Evolutionary conservation across 2,113 vertebrate genomes (phyloP).

Genomic region (Megalops atlanticus): DNA sequence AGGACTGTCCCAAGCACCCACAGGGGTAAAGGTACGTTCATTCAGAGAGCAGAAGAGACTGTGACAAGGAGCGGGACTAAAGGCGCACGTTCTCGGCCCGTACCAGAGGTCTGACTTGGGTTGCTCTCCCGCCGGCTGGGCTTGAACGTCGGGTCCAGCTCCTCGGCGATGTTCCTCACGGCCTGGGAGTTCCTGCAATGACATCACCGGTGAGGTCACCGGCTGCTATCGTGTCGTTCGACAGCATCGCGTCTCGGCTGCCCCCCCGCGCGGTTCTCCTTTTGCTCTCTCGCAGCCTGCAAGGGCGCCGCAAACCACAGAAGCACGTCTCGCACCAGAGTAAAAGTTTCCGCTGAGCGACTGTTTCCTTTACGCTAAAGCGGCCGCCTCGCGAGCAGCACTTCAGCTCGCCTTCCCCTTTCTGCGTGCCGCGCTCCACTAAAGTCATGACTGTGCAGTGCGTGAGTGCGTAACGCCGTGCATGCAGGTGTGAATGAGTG

Average conservation of each 20-base stretch:
- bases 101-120: constrained; percentile 37
- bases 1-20: no score
- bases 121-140: constrained; percentile 48
- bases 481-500: no score
- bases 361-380: neutral
- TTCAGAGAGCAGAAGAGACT: no score
- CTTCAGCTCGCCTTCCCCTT: neutral
- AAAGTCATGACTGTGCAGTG: neutral
- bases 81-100: neutral
- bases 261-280: neutral
- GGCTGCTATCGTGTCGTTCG: neutral
- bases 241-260: no score
- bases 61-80: no score
- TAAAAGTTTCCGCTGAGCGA: neutral
- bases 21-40: no score
- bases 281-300: neutral
- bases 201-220: neutral
- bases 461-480: no score
- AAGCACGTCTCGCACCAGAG: neutral
- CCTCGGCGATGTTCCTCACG: constrained; percentile 70
- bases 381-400: neutral
- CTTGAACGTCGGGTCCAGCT: constrained; percentile 75
- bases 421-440: neutral
- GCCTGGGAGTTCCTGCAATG: constrained; percentile 50
- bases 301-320: neutral